phyloP scores from a whole-genome alignment of 2,113 vertebrate genomes.

The Uria lomvia region DNA sequence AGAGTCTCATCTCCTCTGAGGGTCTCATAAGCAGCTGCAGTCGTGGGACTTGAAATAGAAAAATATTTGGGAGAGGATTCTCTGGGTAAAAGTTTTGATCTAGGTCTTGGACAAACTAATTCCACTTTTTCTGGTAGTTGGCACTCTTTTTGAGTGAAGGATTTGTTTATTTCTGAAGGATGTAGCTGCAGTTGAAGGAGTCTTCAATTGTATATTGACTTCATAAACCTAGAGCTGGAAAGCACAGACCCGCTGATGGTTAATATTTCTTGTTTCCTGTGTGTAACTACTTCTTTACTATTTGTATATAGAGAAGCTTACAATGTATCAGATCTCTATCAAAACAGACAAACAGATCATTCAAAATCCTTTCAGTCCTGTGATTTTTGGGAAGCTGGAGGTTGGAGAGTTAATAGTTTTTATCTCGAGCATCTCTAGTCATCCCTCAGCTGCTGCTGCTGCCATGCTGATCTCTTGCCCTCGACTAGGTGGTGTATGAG shows the following conservation, averaged over 20 bases:
- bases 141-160: background rate
- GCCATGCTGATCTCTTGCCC: background rate
- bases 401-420: background rate
- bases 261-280: background rate
- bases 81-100: background rate
- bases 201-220: background rate
- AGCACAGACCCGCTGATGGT: background rate
- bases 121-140: background rate
- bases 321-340: background rate
- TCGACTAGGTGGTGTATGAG: background rate
- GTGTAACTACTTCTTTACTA: background rate
- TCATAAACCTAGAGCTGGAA: background rate
- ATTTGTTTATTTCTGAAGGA: background rate
- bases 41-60: background rate
- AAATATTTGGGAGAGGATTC: background rate
- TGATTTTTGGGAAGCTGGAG: background rate
- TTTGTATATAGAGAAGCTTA: background rate
- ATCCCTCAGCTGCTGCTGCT: background rate
- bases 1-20: accelerated
- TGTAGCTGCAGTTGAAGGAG: background rate
- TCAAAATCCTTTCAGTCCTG: background rate
- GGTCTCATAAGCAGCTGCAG: background rate
- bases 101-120: background rate
- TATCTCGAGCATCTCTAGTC: background rate
- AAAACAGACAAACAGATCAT: background rate